Evolutionary conservation across 64 coral and sea anemone genomes (phyloP).

Genomic region (Montipora sp.): DNA sequence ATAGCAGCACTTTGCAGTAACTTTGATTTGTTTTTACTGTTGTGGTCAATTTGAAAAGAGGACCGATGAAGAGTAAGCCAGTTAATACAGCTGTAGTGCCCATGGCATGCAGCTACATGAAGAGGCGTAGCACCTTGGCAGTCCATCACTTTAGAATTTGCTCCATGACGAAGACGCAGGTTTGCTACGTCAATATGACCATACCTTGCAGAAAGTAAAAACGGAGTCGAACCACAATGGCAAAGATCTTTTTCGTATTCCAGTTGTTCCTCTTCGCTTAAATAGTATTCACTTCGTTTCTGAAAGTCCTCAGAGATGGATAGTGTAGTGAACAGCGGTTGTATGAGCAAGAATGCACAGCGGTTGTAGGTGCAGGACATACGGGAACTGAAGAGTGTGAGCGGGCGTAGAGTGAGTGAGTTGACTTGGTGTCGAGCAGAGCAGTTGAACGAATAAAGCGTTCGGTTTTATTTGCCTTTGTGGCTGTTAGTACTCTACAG

Average conservation of each 20-base stretch:
- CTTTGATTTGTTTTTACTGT: constrained; percentile 44
- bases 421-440: too few relatives aligned
- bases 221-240: constrained; percentile 7
- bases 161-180: constrained; percentile 23
- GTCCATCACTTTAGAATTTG: background rate
- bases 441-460: too few relatives aligned
- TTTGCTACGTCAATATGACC: constrained; percentile 14
- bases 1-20: constrained; percentile 34
- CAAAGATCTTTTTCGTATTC: constrained; percentile 11
- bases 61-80: constrained; percentile 23
- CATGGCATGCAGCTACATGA: constrained; percentile 68
- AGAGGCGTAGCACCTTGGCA: constrained; percentile 35
- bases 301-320: too few relatives aligned
- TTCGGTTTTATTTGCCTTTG: too few relatives aligned
- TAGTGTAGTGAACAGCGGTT: too few relatives aligned
- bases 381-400: too few relatives aligned
- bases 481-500: background rate
- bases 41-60: background rate
- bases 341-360: too few relatives aligned
- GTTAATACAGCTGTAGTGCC: constrained; percentile 11
- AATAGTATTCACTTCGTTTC: too few relatives aligned
- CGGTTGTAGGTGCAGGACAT: too few relatives aligned
- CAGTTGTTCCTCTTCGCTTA: background rate
- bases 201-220: constrained; percentile 37
- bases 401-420: too few relatives aligned